phyloP scores from a whole-genome alignment of 2,797 vertebrate genomes.

The Thalassophryne amazonica region DNA sequence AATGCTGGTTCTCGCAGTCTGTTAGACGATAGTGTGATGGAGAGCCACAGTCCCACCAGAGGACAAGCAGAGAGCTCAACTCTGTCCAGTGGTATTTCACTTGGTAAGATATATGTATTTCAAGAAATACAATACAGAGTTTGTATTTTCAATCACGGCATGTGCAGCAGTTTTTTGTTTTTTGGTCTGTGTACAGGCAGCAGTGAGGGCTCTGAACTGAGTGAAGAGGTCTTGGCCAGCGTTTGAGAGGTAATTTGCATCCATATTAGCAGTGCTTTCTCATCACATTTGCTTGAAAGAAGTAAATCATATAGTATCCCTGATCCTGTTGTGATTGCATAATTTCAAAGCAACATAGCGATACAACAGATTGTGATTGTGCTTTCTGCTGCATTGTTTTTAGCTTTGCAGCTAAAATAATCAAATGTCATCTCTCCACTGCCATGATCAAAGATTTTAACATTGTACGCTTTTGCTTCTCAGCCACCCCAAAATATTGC shows the following conservation, averaged over 20 bases:
- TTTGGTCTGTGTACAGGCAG: constrained; percentile 80
- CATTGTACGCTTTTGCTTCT: constrained; percentile 42
- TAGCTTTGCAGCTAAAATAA: constrained; percentile 22
- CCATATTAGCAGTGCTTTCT: neutral
- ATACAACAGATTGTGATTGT: constrained; percentile 9
- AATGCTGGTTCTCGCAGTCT: constrained; percentile 95
- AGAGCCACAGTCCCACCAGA: constrained; percentile 89
- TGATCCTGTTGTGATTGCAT: constrained; percentile 12
- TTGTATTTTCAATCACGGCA: neutral
- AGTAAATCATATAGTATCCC: constrained; percentile 9
- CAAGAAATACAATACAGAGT: neutral
- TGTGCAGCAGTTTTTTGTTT: neutral
- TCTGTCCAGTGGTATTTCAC: constrained; percentile 95
- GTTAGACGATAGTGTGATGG: constrained; percentile 96
- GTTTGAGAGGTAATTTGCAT: constrained; percentile 90
- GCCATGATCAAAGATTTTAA: constrained; percentile 2
- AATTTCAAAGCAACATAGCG: constrained; percentile 27
- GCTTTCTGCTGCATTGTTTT: constrained; percentile 19
- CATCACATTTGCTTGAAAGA: constrained; percentile 18
- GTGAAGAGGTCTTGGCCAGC: constrained; percentile 98
- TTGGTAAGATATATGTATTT: constrained; percentile 76
- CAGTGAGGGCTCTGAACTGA: constrained; percentile 97
- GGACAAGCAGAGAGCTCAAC: constrained; percentile 96
- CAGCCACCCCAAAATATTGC: constrained; percentile 29
- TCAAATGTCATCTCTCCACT: constrained; percentile 32